Conservation (phyloP, 2,888 invertebrate genomes). For the Cyaniris semiargus region DNA sequence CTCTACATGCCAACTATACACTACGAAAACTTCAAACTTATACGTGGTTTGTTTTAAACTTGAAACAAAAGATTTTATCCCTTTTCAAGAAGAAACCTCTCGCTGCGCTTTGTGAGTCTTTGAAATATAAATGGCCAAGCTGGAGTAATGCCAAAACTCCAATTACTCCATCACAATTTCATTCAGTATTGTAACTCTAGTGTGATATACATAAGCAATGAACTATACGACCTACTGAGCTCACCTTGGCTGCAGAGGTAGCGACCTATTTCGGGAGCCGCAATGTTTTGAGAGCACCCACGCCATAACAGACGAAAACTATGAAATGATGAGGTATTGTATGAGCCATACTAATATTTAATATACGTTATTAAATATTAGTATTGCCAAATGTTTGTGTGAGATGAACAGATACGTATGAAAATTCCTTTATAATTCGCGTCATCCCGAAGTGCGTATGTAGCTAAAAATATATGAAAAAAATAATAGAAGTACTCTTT, state of each 20-base stretch:
- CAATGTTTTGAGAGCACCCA: slow-evolving; percentile 24
- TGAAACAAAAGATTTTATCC: slow-evolving; percentile 3
- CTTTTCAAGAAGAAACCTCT: neutral
- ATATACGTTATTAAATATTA: neutral
- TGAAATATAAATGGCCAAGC: neutral
- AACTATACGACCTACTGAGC: neutral
- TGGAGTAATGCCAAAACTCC: slow-evolving; percentile 17
- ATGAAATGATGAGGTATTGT: neutral
- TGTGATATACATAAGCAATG: slow-evolving; percentile 16
- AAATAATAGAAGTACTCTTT: neutral
- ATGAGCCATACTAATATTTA: slow-evolving; percentile 7
- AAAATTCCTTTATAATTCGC: neutral
- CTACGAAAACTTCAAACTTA: neutral
- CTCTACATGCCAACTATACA: neutral
- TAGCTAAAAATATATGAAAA: neutral
- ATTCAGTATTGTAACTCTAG: slow-evolving; percentile 12
- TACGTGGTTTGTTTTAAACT: slow-evolving; percentile 7
- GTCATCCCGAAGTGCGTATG: neutral
- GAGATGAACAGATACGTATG: neutral
- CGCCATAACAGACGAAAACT: slow-evolving; percentile 14
- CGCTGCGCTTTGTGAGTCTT: neutral
- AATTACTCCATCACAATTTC: slow-evolving; percentile 18
- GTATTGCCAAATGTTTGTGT: neutral
- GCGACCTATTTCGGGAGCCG: slow-evolving; percentile 20
- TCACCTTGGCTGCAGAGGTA: slow-evolving; percentile 25